Evolutionary conservation across 2,113 vertebrate genomes (phyloP).

Genomic region (Rhinolophus sinicus): DNA sequence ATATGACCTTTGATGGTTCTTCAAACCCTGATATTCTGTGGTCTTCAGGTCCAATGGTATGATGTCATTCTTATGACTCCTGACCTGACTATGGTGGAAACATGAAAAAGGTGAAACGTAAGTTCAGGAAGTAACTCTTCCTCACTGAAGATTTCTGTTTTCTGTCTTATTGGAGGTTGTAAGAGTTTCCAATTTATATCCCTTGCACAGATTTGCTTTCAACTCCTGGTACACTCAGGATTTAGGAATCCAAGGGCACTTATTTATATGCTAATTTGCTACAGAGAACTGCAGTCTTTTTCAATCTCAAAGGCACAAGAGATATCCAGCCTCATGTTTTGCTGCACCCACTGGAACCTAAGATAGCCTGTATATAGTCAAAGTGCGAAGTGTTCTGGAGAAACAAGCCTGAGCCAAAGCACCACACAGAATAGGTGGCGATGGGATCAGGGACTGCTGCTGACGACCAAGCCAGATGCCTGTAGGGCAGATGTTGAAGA

Average conservation of each 20-base stretch:
- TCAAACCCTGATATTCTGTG: background rate
- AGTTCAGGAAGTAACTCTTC: background rate
- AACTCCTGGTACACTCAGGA: slow-evolving; percentile 19
- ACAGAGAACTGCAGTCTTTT: slow-evolving; percentile 44
- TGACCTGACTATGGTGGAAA: background rate
- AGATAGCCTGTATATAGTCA: background rate
- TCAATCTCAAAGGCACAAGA: slow-evolving; percentile 46
- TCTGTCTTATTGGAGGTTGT: background rate
- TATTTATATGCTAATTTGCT: slow-evolving; percentile 78
- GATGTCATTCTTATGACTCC: background rate
- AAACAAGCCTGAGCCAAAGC: background rate
- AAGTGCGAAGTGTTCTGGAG: background rate
- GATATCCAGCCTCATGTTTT: background rate
- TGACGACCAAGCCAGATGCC: background rate
- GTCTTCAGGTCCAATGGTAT: background rate
- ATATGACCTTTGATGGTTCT: background rate
- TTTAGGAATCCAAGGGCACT: slow-evolving; percentile 29
- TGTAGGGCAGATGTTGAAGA: too few relatives aligned
- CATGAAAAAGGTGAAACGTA: background rate
- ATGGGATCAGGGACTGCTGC: background rate
- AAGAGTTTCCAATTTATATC: slow-evolving; percentile 58
- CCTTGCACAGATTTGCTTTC: background rate
- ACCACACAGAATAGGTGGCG: background rate
- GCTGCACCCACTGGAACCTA: background rate
- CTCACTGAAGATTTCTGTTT: background rate